Base-by-base conservation (phyloP, 2,797 vertebrate species). In the Mormyrus proboscirostris region DNA sequence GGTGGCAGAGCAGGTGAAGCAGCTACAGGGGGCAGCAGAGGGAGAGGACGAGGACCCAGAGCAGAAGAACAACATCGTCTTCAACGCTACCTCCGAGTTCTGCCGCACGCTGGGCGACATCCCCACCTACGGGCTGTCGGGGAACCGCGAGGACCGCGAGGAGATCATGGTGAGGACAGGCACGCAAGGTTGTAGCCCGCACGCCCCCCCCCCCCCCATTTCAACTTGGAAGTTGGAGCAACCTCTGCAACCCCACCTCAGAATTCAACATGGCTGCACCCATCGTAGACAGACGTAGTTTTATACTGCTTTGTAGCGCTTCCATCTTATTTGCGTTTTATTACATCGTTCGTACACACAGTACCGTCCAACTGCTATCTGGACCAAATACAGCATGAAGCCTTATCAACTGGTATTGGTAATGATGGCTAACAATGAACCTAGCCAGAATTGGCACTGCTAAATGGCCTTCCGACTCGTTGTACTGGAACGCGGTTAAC, bases 51-150 rank as follows among this genome's bases (percentile, higher is more conserved):
- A 96, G 0, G 96, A 98, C 33, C 93, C 96, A 0, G 97, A 98
- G 83, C 96, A 92, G 89, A 97, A 91, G 88, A 97, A 96, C 82
- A 95, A 97, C 94, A 98, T 99, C 0, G 96, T 98, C 33, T 99
- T 98, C 90, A 98, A 99, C 0, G 97, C 97, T 93, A 98, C 97
- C 0, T 99, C 97, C 0, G 98, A 98, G 94, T 99, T 99, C 93
- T 99, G 98, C 93, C 96, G 97, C 90, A 98, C 97, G 0, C 94
- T 98, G 12, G 98, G 97, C 2, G 98, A 98, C 91, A 98, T 99
- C 93, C 97, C 98, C 87, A 99, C 97, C 0, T 98, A 99, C 0
- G 97, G 97, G 25, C 94, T 97, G 88, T 98, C 98, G 0, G 98
- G 98, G 47, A 99, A 99, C 95, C 93, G 97, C 19, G 97, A 98